Conservation (phyloP, 2,888 invertebrate genomes). For the Callosobruchus maculatus region DNA sequence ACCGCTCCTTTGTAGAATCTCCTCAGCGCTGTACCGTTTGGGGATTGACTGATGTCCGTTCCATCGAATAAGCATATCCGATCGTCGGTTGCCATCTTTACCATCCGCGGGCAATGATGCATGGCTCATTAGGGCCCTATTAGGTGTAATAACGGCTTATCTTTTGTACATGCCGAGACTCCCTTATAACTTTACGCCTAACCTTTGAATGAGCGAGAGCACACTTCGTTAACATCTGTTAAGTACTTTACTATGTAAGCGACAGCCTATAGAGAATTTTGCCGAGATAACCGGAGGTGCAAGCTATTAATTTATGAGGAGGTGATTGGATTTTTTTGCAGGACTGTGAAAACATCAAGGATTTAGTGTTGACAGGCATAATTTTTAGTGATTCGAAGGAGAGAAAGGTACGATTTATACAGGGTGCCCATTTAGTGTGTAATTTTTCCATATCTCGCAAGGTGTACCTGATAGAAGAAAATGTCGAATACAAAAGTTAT, state of each 20-base stretch:
- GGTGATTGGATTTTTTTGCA: neutral
- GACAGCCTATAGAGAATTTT: neutral
- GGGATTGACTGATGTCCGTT: neutral
- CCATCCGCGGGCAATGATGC: constrained; percentile 1
- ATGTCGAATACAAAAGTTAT: too few relatives aligned
- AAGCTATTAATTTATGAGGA: neutral
- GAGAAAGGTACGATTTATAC: too few relatives aligned
- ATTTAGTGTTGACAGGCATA: neutral
- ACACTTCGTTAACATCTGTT: neutral
- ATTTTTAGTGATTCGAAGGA: too few relatives aligned
- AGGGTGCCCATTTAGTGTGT: too few relatives aligned
- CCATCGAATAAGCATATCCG: neutral
- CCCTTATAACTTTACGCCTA: neutral
- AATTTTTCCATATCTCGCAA: too few relatives aligned
- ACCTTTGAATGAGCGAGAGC: neutral
- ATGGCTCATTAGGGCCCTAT: constrained; percentile 7
- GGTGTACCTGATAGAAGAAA: too few relatives aligned
- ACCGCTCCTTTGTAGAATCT: too few relatives aligned
- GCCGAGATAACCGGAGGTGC: neutral
- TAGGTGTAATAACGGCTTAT: constrained; percentile 6
- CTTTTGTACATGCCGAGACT: neutral
- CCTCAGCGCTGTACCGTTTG: neutral
- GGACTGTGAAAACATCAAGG: neutral
- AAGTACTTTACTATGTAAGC: neutral
- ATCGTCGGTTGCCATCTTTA: neutral